These are phyloP conservation scores for Xestoiulus laeticollis DNA, from an alignment of 2,888 invertebrate genomes.

Conservation along the genomic window DNA sequence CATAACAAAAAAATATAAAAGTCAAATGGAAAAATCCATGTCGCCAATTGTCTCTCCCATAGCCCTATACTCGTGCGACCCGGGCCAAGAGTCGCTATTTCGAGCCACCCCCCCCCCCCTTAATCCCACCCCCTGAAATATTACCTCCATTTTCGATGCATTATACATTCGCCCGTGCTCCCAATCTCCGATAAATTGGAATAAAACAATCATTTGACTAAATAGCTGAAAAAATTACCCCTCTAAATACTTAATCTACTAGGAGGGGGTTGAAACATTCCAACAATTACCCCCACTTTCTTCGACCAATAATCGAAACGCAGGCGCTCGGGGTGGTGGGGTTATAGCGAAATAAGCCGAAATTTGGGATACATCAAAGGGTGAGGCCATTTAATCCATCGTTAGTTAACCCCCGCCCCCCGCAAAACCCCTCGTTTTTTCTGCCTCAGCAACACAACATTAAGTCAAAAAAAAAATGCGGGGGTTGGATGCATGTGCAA, in stretches of 20 bases:
- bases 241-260: slow-evolving; percentile 53
- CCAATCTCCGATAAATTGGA: slow-evolving; percentile 50
- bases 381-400: slow-evolving; percentile 34
- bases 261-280: slow-evolving; percentile 23
- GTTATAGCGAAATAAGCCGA: slow-evolving; percentile 18
- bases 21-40: slow-evolving; percentile 44
- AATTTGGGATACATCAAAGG: slow-evolving; percentile 5
- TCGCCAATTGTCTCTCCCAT: slow-evolving; percentile 18
- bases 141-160: slow-evolving; percentile 30
- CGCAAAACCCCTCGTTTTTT: neutral
- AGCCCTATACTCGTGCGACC: neutral
- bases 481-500: neutral
- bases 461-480: neutral
- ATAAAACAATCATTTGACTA: slow-evolving; percentile 54
- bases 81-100: slow-evolving; percentile 3
- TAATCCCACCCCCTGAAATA: slow-evolving; percentile 34
- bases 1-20: slow-evolving; percentile 49
- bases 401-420: slow-evolving; percentile 2
- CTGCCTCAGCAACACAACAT: slow-evolving; percentile 29
- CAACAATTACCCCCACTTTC: slow-evolving; percentile 34
- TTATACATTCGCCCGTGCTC: slow-evolving; percentile 25
- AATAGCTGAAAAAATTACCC: slow-evolving; percentile 53
- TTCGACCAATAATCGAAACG: slow-evolving; percentile 14
- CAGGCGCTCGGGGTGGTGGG: neutral
- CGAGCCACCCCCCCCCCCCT: neutral